phyloP scores from a whole-genome alignment of 2,113 vertebrate genomes.

The Pollimyrus isidori region DNA sequence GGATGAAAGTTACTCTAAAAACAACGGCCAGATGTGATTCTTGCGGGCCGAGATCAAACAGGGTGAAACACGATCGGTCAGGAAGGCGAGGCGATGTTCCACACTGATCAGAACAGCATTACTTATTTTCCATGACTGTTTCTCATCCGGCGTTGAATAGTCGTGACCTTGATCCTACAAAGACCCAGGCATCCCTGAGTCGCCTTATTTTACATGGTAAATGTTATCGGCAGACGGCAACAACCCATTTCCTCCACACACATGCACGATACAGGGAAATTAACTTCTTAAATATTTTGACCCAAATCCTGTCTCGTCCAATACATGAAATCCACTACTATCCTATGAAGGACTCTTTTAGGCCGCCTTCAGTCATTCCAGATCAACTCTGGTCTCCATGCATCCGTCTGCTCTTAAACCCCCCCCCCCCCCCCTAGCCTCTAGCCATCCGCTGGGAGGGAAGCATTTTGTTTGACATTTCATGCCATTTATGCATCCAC shows the following conservation, averaged over 20 bases:
- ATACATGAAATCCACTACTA: neutral
- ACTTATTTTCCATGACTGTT: neutral
- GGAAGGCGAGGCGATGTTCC: neutral
- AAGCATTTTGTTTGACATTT: neutral
- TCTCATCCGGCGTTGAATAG: neutral
- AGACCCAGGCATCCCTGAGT: neutral
- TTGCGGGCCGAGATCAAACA: neutral
- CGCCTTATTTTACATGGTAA: neutral
- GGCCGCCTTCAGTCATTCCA: neutral
- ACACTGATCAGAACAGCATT: neutral
- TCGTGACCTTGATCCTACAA: neutral
- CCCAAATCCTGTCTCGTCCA: neutral
- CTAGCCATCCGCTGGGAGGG: neutral
- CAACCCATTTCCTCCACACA: neutral
- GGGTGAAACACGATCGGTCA: neutral
- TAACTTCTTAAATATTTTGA: neutral
- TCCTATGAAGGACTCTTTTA: neutral
- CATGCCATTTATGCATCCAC: neutral
- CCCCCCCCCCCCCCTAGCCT: neutral
- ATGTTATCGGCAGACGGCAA: neutral
- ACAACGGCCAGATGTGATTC: neutral
- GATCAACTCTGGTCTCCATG: neutral
- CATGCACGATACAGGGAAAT: neutral
- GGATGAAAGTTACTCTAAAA: neutral
- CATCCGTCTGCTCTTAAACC: neutral